These are phyloP conservation scores for Leptinotarsa rubiginosa DNA, from an alignment of 2,888 invertebrate species.

Conservation along the genomic window DNA sequence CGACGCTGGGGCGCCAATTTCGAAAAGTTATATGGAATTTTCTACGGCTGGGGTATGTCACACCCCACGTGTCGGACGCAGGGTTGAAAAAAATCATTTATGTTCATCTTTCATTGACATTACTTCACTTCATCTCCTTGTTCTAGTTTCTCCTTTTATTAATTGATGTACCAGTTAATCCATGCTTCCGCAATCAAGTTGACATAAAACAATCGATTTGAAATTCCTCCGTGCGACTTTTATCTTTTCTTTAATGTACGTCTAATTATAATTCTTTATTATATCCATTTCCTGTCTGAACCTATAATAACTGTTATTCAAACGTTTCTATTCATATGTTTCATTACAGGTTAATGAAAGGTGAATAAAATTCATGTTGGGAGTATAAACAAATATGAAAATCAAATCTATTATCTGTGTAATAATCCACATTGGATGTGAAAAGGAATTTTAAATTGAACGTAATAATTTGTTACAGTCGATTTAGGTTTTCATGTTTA, in stretches of 20 bases:
- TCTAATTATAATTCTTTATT: background rate
- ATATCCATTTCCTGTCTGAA: slow-evolving; percentile 9
- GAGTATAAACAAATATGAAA: background rate
- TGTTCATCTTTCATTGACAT: too few relatives aligned
- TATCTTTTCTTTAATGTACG: background rate
- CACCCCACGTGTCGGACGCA: too few relatives aligned
- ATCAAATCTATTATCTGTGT: background rate
- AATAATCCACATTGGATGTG: background rate
- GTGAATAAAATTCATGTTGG: background rate
- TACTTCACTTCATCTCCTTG: too few relatives aligned
- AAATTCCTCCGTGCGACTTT: background rate
- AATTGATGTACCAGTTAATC: too few relatives aligned
- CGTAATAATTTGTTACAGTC: too few relatives aligned
- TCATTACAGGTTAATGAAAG: background rate
- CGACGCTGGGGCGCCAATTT: too few relatives aligned
- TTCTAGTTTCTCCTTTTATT: too few relatives aligned
- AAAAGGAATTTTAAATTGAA: background rate
- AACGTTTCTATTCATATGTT: background rate
- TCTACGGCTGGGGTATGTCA: too few relatives aligned
- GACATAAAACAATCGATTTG: background rate
- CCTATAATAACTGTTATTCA: background rate
- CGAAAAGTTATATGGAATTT: too few relatives aligned
- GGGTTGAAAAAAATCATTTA: too few relatives aligned
- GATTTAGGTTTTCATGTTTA: too few relatives aligned
- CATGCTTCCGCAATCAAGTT: background rate